Evolutionary conservation across 2,797 vertebrate genomes (phyloP), one percentile per base, ranked within the genome.

Genomic region (Tenualosa thibaudeaui): DNA sequence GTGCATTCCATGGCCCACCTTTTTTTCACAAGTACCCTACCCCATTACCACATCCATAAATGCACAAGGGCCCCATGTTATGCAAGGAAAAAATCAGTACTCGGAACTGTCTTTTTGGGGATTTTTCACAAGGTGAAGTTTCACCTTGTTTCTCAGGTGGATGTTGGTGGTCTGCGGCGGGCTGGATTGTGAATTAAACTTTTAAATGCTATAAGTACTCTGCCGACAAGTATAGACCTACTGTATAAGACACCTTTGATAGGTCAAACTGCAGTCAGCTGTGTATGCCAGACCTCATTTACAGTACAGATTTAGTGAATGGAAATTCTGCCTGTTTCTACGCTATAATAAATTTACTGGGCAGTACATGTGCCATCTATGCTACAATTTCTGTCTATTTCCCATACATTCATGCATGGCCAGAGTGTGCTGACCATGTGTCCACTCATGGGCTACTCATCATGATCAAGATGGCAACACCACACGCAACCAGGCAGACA

Each of bases 41-140:
- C 37, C 81, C 81, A 87, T 88, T 82, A 84, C 88, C 88, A 86
- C 88, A 91, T 89, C 75, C 83, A 90, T 87, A 31, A 58, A 78
- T 46, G 37, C 71, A 78, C 22, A 17, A 78, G 71, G 4, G 9
- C 37, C 15, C 68, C 37, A 22, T 75, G 68, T 43, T 17, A 17
- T 51, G 7, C 1, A 3, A 46, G 71, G 40, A 31, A 10, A 46
- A 46, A 7, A 78, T 22, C 71, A 78, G 71, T 40, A 46, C 71
- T 40, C 17, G 17, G 71, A 22, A 46, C 19, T 19, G 71, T 8
- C 71, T 19, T 78, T 78, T 78, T 78, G 15, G 22, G 22, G 17
- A 5, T 31, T 71, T 37, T 40, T 37, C 65, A 37, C 65, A 10
- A 71, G 10, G 5, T 40, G 26, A 37, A 31, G 8, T 68, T 37